These are phyloP conservation scores for Drosophila nikananu DNA, from an alignment of 1,140 invertebrate species.

Conservation along the genomic window DNA sequence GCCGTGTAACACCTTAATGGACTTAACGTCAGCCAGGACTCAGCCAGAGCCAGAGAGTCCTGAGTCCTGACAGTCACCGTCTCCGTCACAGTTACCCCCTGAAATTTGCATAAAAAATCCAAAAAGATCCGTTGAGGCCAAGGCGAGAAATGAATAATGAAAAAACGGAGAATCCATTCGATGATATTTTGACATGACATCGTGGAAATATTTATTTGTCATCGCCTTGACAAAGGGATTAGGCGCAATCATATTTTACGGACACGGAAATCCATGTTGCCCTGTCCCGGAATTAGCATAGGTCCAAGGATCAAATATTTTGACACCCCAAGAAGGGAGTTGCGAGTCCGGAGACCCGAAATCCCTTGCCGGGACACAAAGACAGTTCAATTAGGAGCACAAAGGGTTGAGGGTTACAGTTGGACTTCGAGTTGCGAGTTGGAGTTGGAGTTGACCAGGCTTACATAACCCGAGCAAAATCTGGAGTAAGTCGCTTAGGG, in stretches of 20 bases:
- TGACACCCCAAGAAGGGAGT: conserved; percentile 46
- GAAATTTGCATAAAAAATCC: conserved; percentile 73
- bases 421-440: background rate
- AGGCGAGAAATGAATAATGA: conserved; percentile 35
- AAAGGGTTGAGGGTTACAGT: conserved; percentile 37
- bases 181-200: conserved; percentile 71
- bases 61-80: conserved; percentile 11
- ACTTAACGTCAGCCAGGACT: conserved; percentile 36
- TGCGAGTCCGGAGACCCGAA: background rate
- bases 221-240: conserved; percentile 51
- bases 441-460: conserved; percentile 43
- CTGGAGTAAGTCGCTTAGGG: conserved; percentile 55
- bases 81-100: conserved; percentile 20
- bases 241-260: conserved; percentile 70
- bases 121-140: conserved; percentile 1
- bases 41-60: background rate
- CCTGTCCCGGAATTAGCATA: conserved; percentile 54
- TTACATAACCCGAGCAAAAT: conserved; percentile 60
- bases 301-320: conserved; percentile 58
- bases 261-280: conserved; percentile 48
- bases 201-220: conserved; percentile 79
- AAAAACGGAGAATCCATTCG: conserved; percentile 35
- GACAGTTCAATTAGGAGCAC: conserved; percentile 69
- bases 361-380: conserved; percentile 11
- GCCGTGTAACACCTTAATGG: conserved; percentile 77